These are phyloP conservation scores for Formica aserva DNA, from an alignment of 2,888 invertebrate genomes.

Conservation along the genomic window DNA sequence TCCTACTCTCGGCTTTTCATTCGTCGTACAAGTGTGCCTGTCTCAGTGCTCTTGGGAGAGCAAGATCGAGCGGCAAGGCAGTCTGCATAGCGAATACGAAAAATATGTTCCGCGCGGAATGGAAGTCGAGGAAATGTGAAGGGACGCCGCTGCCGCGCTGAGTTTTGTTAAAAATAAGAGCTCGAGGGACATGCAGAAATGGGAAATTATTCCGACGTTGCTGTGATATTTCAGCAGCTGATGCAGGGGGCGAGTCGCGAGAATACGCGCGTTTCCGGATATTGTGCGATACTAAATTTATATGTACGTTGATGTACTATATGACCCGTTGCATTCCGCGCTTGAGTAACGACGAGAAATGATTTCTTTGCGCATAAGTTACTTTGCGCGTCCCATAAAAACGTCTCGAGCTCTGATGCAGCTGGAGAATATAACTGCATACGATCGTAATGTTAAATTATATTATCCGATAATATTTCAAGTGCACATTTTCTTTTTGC, in stretches of 20 bases:
- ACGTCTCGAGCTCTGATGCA: not conserved
- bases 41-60: slow-evolving; percentile 42
- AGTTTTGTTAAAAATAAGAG: slow-evolving; percentile 57
- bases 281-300: slow-evolving; percentile 42
- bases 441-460: not conserved
- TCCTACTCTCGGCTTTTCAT: slow-evolving; percentile 40
- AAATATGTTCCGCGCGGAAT: slow-evolving; percentile 48
- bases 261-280: slow-evolving; percentile 26
- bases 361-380: not conserved
- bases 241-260: slow-evolving; percentile 2
- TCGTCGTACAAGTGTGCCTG: slow-evolving; percentile 43
- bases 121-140: slow-evolving; percentile 53
- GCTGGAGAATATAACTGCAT: not conserved
- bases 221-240: slow-evolving; percentile 48
- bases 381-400: not conserved
- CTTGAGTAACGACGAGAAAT: not conserved
- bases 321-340: slow-evolving; percentile 4
- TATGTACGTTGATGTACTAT: slow-evolving; percentile 30
- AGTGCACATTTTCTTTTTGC: not conserved
- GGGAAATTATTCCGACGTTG: slow-evolving; percentile 55
- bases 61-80: slow-evolving; percentile 44
- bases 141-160: slow-evolving; percentile 42
- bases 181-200: slow-evolving; percentile 52
- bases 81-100: slow-evolving; percentile 40
- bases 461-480: not conserved